Conservation (phyloP, 1,140 invertebrate genomes). For the Magallana gigas region DNA sequence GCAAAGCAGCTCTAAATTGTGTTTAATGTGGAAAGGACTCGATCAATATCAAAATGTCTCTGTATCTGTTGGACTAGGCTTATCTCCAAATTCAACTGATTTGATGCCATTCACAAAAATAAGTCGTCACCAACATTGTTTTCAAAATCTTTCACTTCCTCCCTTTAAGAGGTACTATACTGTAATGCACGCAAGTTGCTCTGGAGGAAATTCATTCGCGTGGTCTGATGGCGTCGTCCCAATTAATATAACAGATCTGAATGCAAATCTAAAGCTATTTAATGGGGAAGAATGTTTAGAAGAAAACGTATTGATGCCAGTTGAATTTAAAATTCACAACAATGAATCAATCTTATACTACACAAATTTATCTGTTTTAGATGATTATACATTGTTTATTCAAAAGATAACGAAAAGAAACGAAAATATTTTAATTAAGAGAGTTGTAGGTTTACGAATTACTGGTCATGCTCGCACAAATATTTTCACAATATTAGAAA, state of each 20-base stretch:
- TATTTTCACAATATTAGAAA: background rate
- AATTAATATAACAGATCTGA: background rate
- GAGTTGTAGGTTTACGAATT: background rate
- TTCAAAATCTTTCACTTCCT: background rate
- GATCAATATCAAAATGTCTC: constrained; percentile 54
- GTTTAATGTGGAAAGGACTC: constrained; percentile 61
- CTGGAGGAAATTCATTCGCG: constrained; percentile 6
- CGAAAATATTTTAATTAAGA: background rate
- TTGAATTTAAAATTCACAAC: background rate
- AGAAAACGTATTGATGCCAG: background rate
- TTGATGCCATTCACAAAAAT: constrained; percentile 39
- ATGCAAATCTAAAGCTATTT: background rate
- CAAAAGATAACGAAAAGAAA: background rate
- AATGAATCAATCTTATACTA: background rate
- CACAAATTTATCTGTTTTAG: background rate
- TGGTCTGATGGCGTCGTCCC: constrained; percentile 29
- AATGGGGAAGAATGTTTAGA: background rate
- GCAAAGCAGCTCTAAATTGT: constrained; percentile 40
- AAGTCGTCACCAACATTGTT: background rate
- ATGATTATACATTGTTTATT: constrained; percentile 3
- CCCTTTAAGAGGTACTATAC: background rate
- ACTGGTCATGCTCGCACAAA: background rate
- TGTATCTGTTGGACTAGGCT: constrained; percentile 56
- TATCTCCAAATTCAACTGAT: constrained; percentile 37
- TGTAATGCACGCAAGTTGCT: background rate